Percentiles rank a stretch among this genome's conserved stretches.
These are phyloP conservation scores for Tapirus terrestris DNA, from an alignment of 2,113 vertebrate species.

Conservation along the genomic window DNA sequence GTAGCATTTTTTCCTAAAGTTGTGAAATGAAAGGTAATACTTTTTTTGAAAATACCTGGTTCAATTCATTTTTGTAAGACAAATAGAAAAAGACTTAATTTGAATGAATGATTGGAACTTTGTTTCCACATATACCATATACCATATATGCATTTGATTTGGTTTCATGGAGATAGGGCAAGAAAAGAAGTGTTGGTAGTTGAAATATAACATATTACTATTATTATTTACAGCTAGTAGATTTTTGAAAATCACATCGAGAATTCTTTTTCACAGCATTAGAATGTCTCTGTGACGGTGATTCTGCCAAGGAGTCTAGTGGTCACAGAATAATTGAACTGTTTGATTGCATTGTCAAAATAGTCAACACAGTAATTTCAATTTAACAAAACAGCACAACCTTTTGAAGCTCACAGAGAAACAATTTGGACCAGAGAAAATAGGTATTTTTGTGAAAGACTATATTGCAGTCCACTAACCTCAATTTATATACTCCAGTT, in stretches of 20 bases:
- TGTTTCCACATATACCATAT: neutral
- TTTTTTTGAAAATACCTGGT: neutral
- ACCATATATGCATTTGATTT: neutral
- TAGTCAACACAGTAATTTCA: neutral
- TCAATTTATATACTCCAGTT: neutral
- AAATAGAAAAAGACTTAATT: neutral
- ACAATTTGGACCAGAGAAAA: neutral
- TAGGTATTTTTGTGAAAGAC: neutral
- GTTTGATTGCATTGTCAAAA: conserved; percentile 20
- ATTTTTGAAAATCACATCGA: neutral
- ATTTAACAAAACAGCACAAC: neutral
- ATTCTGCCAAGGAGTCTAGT: neutral
- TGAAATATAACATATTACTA: neutral
- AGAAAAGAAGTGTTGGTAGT: neutral
- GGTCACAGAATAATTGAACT: neutral
- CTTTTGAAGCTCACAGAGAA: neutral
- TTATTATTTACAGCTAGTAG: neutral
- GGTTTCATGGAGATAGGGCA: neutral
- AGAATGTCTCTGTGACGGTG: neutral
- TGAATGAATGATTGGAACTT: neutral
- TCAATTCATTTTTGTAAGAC: neutral
- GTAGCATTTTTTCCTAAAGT: neutral
- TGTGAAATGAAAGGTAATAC: neutral
- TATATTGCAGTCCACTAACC: neutral
- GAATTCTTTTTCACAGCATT: neutral